phyloP scores from a whole-genome alignment of 1,140 invertebrate genomes.

The Diachasmimorpha longicaudata region DNA sequence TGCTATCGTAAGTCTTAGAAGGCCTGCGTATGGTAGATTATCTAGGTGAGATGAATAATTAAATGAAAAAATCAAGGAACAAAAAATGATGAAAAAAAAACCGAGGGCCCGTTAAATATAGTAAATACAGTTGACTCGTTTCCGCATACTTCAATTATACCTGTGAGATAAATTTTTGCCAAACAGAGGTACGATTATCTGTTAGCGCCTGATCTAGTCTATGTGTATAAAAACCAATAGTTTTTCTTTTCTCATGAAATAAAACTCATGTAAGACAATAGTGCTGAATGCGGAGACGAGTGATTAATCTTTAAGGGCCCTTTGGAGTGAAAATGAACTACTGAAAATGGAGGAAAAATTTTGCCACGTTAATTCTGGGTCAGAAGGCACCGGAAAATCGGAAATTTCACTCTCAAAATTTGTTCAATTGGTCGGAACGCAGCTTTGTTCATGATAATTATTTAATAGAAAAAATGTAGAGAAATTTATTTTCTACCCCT shows the following conservation, averaged over 20 bases:
- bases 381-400: no score
- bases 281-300: not conserved
- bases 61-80: not conserved
- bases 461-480: no score
- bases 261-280: not conserved
- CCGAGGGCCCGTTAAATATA: conserved; percentile 11
- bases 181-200: not conserved
- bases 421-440: no score
- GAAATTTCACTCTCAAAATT: no score
- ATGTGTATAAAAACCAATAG: not conserved
- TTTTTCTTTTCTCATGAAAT: not conserved
- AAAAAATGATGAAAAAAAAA: not conserved
- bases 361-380: no score
- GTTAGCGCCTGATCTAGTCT: not conserved
- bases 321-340: no score
- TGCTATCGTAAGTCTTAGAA: conserved; percentile 63
- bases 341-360: no score
- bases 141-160: not conserved
- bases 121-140: conserved; percentile 22
- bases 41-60: conserved; percentile 36
- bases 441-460: no score
- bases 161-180: not conserved
- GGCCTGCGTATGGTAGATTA: conserved; percentile 59
- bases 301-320: not conserved
- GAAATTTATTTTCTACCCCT: no score